Conservation (phyloP, 2,797 vertebrate species). For the Threskiornis aethiopicus region DNA sequence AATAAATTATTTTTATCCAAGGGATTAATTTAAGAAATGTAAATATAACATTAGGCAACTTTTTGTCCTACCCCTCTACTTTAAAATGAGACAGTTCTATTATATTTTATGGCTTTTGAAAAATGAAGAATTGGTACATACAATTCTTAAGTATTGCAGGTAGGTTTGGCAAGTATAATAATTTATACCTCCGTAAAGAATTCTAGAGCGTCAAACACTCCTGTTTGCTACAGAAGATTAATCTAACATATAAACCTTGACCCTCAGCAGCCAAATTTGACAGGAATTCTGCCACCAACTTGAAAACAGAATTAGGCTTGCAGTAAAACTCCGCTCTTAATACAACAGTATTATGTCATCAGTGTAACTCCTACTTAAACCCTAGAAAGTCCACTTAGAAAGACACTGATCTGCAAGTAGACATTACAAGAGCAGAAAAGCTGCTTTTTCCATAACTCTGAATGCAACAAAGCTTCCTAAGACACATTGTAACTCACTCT, state of each 20-base stretch:
- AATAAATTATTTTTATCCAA: not conserved
- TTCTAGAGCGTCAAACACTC: not conserved
- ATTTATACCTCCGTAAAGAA: not conserved
- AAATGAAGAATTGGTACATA: not conserved
- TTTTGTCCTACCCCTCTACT: not conserved
- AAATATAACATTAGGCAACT: not conserved
- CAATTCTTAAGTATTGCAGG: not conserved
- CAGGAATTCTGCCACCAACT: not conserved
- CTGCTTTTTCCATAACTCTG: not conserved
- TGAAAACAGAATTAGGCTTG: not conserved
- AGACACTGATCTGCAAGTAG: not conserved
- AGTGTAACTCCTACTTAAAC: not conserved
- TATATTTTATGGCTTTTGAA: not conserved
- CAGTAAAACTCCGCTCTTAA: not conserved
- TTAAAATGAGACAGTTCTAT: not conserved
- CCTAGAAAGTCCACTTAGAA: not conserved
- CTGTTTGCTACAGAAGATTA: not conserved
- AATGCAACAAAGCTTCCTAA: not conserved
- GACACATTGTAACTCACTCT: not conserved
- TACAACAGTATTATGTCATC: not conserved
- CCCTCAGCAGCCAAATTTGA: not conserved
- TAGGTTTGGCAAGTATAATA: not conserved
- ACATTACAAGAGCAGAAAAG: not conserved
- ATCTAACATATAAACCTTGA: not conserved
- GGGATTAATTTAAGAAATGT: not conserved